Base-by-base conservation (phyloP, 2,888 invertebrate genomes). In the Hirtodrosophila histrioides region DNA sequence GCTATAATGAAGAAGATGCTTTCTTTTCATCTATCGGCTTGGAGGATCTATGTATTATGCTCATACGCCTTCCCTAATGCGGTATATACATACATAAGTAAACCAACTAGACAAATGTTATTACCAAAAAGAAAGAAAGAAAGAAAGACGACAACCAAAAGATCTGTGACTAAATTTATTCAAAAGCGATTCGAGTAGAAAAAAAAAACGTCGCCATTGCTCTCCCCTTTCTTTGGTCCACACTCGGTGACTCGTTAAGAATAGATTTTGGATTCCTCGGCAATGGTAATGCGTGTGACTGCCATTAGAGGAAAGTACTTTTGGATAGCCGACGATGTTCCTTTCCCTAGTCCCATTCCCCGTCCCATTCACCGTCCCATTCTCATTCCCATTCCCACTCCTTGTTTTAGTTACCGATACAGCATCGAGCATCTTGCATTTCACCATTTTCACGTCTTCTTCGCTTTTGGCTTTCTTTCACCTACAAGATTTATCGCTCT, bases 401-500 rank as follows among this genome's bases (percentile, higher is more conserved):
- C 37, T 44, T 65, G 36, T 27, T 41, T 64, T 64, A 53, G 55
- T 65, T 64, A 55, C 41, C 64, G 61, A 71, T 72, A 44, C 69
- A 62, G 56, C 76, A 69, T 58, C 75, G 49, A 37, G 31, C 31
- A 31, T 31, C 44, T 66, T 49, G 50, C 62, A 61, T 76, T 76
- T 74, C 61, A 55, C 64, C 62, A 64, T 66, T 27, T 56, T 55
- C 63, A 62, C 37, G 53, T 54, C 67, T 61, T 48, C 35, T 61
- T 68, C 55, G 55, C 36, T 65, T 65, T 48, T 56, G 69, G 71
- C 82, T 86, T 75, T 87, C 86, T 88, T 88, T 88, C 88, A 88
- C 88, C 88, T 88, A 88, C 88, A 88, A 88, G 88, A 88, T 88
- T 88, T 88, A 88, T 88, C 70, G 86, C 81, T 79, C 76, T 81